Base-by-base conservation (phyloP, 2,113 vertebrate species). In the Hassar affinis region DNA sequence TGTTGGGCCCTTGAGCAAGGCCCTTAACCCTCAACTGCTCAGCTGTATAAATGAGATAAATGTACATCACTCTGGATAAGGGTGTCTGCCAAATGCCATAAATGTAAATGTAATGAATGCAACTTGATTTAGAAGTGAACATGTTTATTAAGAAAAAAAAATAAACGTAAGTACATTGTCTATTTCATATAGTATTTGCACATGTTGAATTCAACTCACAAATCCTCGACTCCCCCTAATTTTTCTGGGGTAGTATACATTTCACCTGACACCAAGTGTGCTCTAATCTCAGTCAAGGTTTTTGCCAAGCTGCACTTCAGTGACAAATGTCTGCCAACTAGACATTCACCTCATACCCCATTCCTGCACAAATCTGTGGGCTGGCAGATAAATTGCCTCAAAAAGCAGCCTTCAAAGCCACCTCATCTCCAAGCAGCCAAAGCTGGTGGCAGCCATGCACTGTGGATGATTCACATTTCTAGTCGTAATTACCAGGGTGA, bases 401-500 rank as follows among this genome's bases (percentile, higher is more conserved):
- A 74, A 72, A 82, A 76, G 33, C 75, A 51, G 81, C 80, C 89
- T 88, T 91, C 87, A 91, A 87, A 88, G 90, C 83, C 88, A 89
- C 89, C 91, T 75, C 83, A 87, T 90, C 86, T 59, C 79, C 81
- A 0, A 11, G 85, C 82, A 79, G 38, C 61, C 59, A 22, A 69
- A 83, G 86, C 86, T 83, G 81, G 78, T 6, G 68, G 6, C 33
- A 83, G 85, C 82, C 78, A 79, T 84, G 81, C 85, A 61, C 75
- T 78, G 82, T 25, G 79, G 89, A 90, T 90, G 90, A 92, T 91
- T 92, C 92, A 90, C 91, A 89, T 86, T 77, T 89, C 88, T 87
- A 87, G 88, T 89, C 71, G 81, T 92, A 93, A 94, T 94, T 93
- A 94, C 91, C 88, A 91, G 88, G 80, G 81, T 94, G 94, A 94